Evolutionary conservation across 2,888 invertebrate genomes (phyloP).

Genomic region (Phania funesta): DNA sequence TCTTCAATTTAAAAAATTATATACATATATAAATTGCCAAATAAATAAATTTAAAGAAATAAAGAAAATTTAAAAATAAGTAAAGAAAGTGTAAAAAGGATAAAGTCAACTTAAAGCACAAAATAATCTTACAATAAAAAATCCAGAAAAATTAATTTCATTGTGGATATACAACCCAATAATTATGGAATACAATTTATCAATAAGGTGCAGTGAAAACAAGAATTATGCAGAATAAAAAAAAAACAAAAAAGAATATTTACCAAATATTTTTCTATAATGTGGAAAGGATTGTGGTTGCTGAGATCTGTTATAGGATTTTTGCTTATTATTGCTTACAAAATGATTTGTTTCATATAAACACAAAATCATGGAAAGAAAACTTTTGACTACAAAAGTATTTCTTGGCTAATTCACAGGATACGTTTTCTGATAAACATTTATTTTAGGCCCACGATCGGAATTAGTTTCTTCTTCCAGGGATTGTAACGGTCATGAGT

Average conservation of each 20-base stretch:
- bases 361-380: too few relatives aligned
- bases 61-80: slow-evolving; percentile 17
- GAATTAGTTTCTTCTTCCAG: too few relatives aligned
- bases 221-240: neutral
- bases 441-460: too few relatives aligned
- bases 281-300: too few relatives aligned
- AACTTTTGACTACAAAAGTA: too few relatives aligned
- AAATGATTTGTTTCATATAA: too few relatives aligned
- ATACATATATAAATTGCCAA: neutral
- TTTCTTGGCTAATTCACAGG: too few relatives aligned
- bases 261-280: too few relatives aligned
- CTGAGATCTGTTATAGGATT: too few relatives aligned
- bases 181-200: slow-evolving; percentile 62
- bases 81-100: slow-evolving; percentile 1
- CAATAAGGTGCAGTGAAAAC: slow-evolving; percentile 53
- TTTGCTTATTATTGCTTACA: too few relatives aligned
- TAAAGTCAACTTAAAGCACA: slow-evolving; percentile 42
- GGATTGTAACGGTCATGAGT: too few relatives aligned
- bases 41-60: slow-evolving; percentile 15
- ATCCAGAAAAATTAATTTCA: slow-evolving; percentile 15
- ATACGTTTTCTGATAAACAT: too few relatives aligned
- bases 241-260: neutral
- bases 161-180: slow-evolving; percentile 49
- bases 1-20: slow-evolving; percentile 15
- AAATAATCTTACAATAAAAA: slow-evolving; percentile 48